Evolutionary conservation across 2,113 vertebrate genomes (phyloP).

Genomic region (Atlantisia rogersi): DNA sequence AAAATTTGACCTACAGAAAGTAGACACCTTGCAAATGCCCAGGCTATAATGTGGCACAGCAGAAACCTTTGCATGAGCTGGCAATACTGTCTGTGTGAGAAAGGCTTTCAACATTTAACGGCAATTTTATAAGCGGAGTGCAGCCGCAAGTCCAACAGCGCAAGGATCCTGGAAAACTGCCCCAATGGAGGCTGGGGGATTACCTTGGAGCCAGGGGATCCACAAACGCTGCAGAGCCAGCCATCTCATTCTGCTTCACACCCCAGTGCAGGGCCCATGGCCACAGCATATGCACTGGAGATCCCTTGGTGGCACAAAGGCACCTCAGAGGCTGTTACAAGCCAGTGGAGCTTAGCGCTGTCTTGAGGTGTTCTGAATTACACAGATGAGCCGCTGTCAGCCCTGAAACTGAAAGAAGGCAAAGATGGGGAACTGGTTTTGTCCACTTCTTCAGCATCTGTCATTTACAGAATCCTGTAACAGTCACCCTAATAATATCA

Average conservation of each 20-base stretch:
- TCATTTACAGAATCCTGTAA: not conserved
- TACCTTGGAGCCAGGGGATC: not conserved
- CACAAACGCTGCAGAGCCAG: not conserved
- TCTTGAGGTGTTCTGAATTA: conserved; percentile 9
- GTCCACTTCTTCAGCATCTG: not conserved
- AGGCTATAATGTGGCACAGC: not conserved
- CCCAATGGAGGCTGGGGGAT: not conserved
- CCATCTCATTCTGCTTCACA: not conserved
- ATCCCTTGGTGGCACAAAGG: not conserved
- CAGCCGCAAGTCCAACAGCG: not conserved
- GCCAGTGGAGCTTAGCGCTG: not conserved
- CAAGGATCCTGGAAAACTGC: not conserved
- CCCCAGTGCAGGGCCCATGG: not conserved
- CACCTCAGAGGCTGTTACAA: not conserved
- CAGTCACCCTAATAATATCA: not conserved
- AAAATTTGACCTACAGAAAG: not conserved
- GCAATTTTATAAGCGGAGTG: not conserved
- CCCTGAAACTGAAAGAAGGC: not conserved
- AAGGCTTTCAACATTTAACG: not conserved
- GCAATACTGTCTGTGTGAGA: not conserved
- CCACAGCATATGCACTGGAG: not conserved
- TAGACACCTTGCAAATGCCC: not conserved
- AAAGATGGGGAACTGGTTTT: conserved; percentile 5
- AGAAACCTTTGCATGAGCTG: not conserved
- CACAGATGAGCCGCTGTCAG: not conserved